Percentiles rank a stretch among this genome's conserved stretches.
Conservation (phyloP, 2,888 invertebrate genomes). For the Ochlodes sylvanus region DNA sequence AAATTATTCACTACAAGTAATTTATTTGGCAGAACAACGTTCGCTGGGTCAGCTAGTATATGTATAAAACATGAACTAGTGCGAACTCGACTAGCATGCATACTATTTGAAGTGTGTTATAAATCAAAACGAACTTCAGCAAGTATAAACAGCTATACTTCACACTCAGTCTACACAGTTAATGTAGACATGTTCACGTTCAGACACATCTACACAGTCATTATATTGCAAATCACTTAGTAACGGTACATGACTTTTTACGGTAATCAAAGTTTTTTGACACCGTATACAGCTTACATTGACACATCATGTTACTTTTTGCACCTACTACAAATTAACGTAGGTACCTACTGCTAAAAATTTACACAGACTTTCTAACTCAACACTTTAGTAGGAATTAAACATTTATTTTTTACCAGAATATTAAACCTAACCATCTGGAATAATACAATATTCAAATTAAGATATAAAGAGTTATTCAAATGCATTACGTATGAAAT, state of each 20-base stretch:
- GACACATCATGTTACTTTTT: slow-evolving; percentile 19
- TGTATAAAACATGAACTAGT: no score
- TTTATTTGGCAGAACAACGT: no score
- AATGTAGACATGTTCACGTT: no score
- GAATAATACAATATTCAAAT: not conserved
- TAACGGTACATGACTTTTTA: slow-evolving; percentile 56
- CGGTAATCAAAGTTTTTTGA: slow-evolving; percentile 47
- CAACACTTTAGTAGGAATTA: no score
- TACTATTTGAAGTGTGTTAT: not conserved
- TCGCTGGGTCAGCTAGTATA: no score
- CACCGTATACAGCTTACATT: slow-evolving; percentile 35
- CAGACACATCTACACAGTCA: slow-evolving; percentile 1
- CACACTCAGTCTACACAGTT: no score
- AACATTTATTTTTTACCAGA: no score
- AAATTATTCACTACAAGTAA: no score
- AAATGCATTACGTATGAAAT: not conserved
- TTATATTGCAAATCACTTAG: slow-evolving; percentile 10
- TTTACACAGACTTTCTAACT: no score
- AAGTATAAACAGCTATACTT: not conserved
- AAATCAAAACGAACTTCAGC: no score
- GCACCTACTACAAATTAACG: not conserved
- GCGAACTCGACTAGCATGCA: not conserved
- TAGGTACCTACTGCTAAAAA: not conserved
- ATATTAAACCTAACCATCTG: no score
- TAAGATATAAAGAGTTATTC: not conserved